These are phyloP conservation scores for Sitobion miscanthi DNA, from an alignment of 1,140 invertebrate species.

Conservation along the genomic window DNA sequence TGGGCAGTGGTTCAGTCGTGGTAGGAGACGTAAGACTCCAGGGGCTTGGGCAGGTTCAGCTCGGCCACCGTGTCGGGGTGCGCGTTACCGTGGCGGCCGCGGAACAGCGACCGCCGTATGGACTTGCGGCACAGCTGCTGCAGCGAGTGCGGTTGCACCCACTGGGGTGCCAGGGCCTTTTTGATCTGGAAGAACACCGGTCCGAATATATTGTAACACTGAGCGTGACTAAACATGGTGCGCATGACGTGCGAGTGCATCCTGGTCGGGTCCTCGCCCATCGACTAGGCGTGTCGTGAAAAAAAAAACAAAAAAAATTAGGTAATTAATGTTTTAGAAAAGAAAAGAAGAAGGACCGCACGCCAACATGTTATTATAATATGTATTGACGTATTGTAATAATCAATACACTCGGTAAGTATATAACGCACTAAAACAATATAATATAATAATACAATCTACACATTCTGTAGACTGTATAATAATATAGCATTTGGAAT, in stretches of 20 bases:
- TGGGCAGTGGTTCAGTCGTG: background rate
- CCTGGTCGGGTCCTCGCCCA: slow-evolving; percentile 60
- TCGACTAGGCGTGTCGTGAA: slow-evolving; percentile 57
- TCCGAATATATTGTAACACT: slow-evolving; percentile 61
- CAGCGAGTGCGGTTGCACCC: slow-evolving; percentile 60
- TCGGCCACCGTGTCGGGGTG: slow-evolving; percentile 43
- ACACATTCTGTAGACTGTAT: background rate
- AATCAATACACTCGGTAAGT: background rate
- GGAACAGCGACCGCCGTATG: slow-evolving; percentile 57
- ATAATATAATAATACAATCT: background rate
- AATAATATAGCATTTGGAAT: background rate
- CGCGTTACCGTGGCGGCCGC: slow-evolving; percentile 5
- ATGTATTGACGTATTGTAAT: background rate
- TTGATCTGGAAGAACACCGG: slow-evolving; percentile 61
- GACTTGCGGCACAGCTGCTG: slow-evolving; percentile 60
- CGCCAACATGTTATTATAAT: background rate
- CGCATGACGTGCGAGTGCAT: slow-evolving; percentile 61
- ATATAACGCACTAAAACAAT: background rate
- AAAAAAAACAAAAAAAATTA: background rate
- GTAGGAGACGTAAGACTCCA: slow-evolving; percentile 31
- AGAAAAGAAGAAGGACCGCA: background rate
- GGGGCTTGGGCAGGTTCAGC: slow-evolving; percentile 43
- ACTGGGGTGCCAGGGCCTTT: slow-evolving; percentile 60
- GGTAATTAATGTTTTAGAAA: background rate
- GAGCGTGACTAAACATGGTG: slow-evolving; percentile 61